Base-by-base conservation (phyloP, 2,797 vertebrate species). In the Taenioides sp. region DNA sequence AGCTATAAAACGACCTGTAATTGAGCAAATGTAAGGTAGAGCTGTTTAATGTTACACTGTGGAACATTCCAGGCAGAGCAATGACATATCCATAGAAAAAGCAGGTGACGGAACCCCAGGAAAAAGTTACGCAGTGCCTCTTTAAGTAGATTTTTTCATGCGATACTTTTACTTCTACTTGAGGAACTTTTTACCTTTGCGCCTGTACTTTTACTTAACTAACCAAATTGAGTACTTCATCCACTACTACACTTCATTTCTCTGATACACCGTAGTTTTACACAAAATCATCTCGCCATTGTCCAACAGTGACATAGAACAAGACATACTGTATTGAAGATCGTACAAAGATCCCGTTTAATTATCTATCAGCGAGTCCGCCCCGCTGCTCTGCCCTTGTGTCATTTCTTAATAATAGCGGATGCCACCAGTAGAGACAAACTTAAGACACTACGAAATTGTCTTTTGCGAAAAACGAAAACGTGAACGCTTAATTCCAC, bases 401-500 rank as follows among this genome's bases (percentile, higher is more conserved):
- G 69, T 59, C 75, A 67, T 27, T 5, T 43, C 73, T 72, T 72
- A 67, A 69, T 69, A 47, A n/a, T 20, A 0, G 17, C 61, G n/a
- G 61, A 23, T 28, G 23, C n/a, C 50, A 20, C 5, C 34, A 2
- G 27, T 17, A 17, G 14, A 23, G 2, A 59, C 12, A 66, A 55
- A 69, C 60, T 23, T 23, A 72, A 65, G 67, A 63, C 14, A 20
- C 60, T 65, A 54, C 25, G 50, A 67, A 68, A 70, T 7, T 57
- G 67, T 40, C 27, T 17, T 70, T 74, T 27, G 37, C n/a, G 25
- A 27, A 27, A 27, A 27, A 27, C 9, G 1, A 74, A 54, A 23
- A 22, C 61, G 37, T 78, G 70, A 84, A 71, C 76, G 58, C 49
- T 71, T 71, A 86, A 84, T 85, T 72, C 27, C 31, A 1, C 55